Evolutionary conservation across 2,888 invertebrate species (phyloP).

Genomic region (Oconnorella tubifera): DNA sequence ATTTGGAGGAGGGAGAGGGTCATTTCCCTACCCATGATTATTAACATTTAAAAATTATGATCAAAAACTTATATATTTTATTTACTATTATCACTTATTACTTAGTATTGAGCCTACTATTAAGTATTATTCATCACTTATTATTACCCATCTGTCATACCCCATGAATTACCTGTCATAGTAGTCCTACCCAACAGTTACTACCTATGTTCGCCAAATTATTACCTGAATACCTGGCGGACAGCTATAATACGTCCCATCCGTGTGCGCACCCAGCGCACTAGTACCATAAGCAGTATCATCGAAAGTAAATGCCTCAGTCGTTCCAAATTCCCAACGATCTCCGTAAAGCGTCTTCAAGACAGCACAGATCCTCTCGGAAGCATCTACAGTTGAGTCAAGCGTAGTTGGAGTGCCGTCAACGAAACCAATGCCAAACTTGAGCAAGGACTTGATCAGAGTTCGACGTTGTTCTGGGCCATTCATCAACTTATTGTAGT

Average conservation of each 20-base stretch:
- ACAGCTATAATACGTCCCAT: constrained; percentile 74
- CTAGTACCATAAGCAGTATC: constrained; percentile 73
- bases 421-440: constrained; percentile 39
- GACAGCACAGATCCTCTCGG: constrained; percentile 61
- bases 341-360: constrained; percentile 68
- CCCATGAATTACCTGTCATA: no score
- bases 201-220: no score
- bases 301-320: constrained; percentile 61
- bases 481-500: constrained; percentile 30
- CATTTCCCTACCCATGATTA: no score
- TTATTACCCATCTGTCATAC: no score
- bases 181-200: no score
- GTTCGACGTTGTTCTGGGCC: constrained; percentile 35
- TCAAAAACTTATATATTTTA: no score
- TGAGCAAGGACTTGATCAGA: constrained; percentile 36
- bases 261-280: constrained; percentile 70
- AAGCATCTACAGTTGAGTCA: constrained; percentile 61
- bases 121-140: no score
- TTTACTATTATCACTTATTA: no score
- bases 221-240: constrained; percentile 67
- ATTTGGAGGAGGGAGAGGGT: no score
- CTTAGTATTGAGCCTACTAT: no score
- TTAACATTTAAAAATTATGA: no score
- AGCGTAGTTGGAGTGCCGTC: constrained; percentile 29
- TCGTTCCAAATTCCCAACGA: constrained; percentile 67